These are phyloP conservation scores for Tamias sibiricus DNA, from an alignment of 2,113 vertebrate species.

Conservation along the genomic window DNA sequence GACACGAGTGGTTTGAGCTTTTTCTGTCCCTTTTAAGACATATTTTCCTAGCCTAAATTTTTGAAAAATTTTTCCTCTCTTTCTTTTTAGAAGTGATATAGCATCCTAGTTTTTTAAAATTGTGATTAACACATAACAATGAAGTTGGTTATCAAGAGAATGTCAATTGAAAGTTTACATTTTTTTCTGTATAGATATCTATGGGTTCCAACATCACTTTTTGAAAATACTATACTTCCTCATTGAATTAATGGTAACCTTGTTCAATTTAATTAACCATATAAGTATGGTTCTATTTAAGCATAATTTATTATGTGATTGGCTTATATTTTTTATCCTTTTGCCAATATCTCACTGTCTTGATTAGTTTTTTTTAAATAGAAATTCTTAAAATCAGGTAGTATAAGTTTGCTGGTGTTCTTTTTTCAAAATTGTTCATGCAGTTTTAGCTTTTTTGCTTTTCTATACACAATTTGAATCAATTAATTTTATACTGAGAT, in stretches of 20 bases:
- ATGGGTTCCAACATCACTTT: background rate
- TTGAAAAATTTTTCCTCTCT: background rate
- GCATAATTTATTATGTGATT: background rate
- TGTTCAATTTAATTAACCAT: background rate
- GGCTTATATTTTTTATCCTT: background rate
- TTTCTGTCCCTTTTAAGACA: background rate
- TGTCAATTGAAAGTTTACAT: background rate
- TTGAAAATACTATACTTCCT: background rate
- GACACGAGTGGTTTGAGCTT: too few relatives aligned
- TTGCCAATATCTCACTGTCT: background rate
- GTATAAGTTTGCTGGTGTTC: background rate
- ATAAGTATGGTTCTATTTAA: background rate
- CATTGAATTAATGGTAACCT: background rate
- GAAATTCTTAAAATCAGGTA: background rate
- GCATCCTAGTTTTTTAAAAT: background rate
- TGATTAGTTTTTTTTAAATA: background rate
- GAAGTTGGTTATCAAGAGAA: too few relatives aligned
- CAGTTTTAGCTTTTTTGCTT: background rate
- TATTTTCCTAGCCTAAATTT: background rate
- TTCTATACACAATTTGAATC: background rate
- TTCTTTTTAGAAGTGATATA: background rate
- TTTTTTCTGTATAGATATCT: background rate
- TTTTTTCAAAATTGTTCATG: background rate
- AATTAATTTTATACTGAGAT: background rate
- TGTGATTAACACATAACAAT: background rate